Evolutionary conservation across 2,113 vertebrate species (phyloP), one percentile per base, ranked within the genome.

Genomic region (Datnioides undecimradiatus): DNA sequence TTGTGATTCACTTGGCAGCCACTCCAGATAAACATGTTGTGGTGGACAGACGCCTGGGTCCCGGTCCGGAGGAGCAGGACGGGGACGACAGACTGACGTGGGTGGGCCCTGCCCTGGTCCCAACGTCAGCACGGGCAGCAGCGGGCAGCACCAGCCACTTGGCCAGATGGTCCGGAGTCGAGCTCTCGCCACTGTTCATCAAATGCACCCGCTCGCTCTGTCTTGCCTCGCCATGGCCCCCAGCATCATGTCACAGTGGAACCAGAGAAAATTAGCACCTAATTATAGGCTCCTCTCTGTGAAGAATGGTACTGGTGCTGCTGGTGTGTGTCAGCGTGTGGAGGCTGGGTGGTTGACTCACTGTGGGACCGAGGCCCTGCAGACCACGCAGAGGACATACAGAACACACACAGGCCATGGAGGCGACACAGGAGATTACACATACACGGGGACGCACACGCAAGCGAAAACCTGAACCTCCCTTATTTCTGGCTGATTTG

Each of bases 251-350:
- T 90, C 91, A 90, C 86, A 83, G 87, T 73, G 83, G 87, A 90
- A 92, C 84, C 57, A 84, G 88, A 90, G 86, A 91, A 89, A 92
- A 93, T 90, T 88, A 92, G 84, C 87, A 75, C 89, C 91, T 92
- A 94, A 94, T 94, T 93, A 92, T 94, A 92, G 92, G 82, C 82
- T 87, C 67, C 81, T 80, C 82, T 91, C 88, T 84, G 79, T 87
- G 88, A 93, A 86, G 90, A 86, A 90, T 86, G 87, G 86, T 79
- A 51, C 73, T 65, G 83, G 82, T 85, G 84, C 69, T 67, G 55
- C 63, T 87, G 76, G 79, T 83, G 86, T 81, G 87, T 91, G 88
- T 88, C 85, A 83, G 79, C 2, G 14, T 84, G 87, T 82, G 87
- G 86, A 84, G 89, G 87, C 83, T 83, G 85, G 72, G 43, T 88